Evolutionary conservation across 2,888 invertebrate genomes (phyloP).

Genomic region (Busseola fusca): DNA sequence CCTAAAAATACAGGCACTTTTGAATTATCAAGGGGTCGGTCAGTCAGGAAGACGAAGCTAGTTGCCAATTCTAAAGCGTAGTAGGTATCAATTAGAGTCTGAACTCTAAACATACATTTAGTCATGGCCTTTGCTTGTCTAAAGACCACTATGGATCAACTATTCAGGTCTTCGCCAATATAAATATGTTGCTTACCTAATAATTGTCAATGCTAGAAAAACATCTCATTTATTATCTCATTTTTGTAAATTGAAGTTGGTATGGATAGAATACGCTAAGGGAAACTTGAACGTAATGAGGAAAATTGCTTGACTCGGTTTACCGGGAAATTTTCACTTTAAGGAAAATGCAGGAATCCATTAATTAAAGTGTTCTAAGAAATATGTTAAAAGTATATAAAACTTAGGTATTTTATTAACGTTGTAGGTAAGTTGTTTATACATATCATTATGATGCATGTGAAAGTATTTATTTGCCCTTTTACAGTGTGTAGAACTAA

Average conservation of each 20-base stretch:
- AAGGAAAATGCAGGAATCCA: neutral
- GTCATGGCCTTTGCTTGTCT: neutral
- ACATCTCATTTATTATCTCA: neutral
- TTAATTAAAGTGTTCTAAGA: slow-evolving; percentile 9
- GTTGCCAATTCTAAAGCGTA: too few relatives aligned
- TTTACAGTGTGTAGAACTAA: neutral
- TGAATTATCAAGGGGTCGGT: too few relatives aligned
- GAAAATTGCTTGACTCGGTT: neutral
- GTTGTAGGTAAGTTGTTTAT: neutral
- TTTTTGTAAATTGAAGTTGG: slow-evolving; percentile 2
- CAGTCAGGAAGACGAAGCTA: too few relatives aligned
- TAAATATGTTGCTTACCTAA: neutral
- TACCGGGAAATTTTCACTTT: neutral
- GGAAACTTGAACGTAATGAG: neutral
- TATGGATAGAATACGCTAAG: neutral
- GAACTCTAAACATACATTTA: too few relatives aligned
- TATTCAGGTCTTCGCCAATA: neutral
- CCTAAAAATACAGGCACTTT: too few relatives aligned
- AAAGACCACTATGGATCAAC: neutral
- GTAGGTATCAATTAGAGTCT: too few relatives aligned
- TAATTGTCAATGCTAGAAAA: neutral
- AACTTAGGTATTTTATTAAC: neutral
- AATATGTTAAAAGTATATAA: neutral
- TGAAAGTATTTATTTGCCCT: neutral
- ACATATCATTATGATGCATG: neutral